Evolutionary conservation across 1,140 invertebrate genomes (phyloP), one percentile per base, ranked within the genome.

Genomic region (Drosophila kepulauana): DNA sequence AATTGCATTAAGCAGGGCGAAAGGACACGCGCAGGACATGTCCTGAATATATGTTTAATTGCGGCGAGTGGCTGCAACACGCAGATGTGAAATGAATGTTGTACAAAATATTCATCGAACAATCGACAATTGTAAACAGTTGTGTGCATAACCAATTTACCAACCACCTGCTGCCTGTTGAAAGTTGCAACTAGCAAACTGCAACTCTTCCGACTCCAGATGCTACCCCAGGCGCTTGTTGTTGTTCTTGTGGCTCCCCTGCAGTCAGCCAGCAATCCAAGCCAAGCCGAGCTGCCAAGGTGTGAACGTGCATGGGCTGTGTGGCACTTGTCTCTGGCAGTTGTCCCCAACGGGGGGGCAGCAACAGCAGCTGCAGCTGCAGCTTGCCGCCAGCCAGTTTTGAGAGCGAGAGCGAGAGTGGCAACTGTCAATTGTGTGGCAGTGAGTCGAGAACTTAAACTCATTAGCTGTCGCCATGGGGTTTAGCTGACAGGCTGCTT

Each of bases 391-490:
- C 33, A 56, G 15, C 5, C 13, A 46, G 13, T 6, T 56, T 41
- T 25, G 20, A 25, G 20, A 25, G 20, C 20, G 20, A 25, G 13
- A 10, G 3, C 3, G 16, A 57, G 54, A 41, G 54, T 51, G 58
- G 67, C 72, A 75, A 75, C 80, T 82, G 81, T 82, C 81, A 84
- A 84, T 84, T 84, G 81, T 87, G 81, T 66, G 81, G 78, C 79
- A 76, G 61, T 67, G 72, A 80, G 84, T 82, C 71, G 72, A 88
- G 84, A 84, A 84, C 85, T 87, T 89, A 89, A 87, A 87, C 84
- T 87, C 84, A 87, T 87, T 87, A 87, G 84, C 84, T 71, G 73
- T 78, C 77, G 80, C 84, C 82, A 75, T 43, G 76, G 72, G 71
- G 77, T 63, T 88, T 80, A 82, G 69, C 73, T 75, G 88, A 80